phyloP scores from a whole-genome alignment of 2,113 vertebrate genomes.

The Chloroceryle aenea region DNA sequence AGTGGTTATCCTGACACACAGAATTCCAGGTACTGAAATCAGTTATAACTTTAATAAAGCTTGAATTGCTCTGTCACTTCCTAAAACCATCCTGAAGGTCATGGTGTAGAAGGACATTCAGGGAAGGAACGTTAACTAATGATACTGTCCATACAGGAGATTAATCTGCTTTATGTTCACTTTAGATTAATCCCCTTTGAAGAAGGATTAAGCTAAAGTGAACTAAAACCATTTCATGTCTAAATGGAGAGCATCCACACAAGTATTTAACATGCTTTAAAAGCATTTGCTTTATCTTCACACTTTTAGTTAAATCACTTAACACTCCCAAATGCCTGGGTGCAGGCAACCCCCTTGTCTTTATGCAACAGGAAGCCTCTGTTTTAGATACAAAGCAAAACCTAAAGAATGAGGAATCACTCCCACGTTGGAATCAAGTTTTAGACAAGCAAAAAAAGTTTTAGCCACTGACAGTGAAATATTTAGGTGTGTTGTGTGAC shows the following conservation, averaged over 20 bases:
- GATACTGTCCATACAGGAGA: neutral
- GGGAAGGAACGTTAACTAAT: neutral
- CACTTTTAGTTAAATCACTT: slow-evolving; percentile 46
- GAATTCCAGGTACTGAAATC: neutral
- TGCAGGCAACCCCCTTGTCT: neutral
- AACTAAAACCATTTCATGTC: slow-evolving; percentile 30
- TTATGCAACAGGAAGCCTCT: neutral
- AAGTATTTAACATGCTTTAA: slow-evolving; percentile 10
- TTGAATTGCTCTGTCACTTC: neutral
- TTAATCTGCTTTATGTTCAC: slow-evolving; percentile 35
- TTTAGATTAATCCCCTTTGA: slow-evolving; percentile 15
- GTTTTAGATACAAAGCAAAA: neutral
- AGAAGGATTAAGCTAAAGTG: neutral
- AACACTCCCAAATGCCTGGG: neutral
- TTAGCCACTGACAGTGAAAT: neutral
- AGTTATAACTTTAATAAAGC: neutral
- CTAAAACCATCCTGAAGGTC: neutral
- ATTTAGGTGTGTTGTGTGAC: neutral
- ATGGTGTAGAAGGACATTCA: neutral
- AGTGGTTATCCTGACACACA: neutral
- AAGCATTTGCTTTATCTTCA: slow-evolving; percentile 18
- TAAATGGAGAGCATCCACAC: neutral
- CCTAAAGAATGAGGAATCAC: neutral
- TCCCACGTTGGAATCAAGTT: neutral
- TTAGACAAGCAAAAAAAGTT: neutral